Conservation (phyloP, 2,888 invertebrate species). For the Agapostemon virescens region DNA sequence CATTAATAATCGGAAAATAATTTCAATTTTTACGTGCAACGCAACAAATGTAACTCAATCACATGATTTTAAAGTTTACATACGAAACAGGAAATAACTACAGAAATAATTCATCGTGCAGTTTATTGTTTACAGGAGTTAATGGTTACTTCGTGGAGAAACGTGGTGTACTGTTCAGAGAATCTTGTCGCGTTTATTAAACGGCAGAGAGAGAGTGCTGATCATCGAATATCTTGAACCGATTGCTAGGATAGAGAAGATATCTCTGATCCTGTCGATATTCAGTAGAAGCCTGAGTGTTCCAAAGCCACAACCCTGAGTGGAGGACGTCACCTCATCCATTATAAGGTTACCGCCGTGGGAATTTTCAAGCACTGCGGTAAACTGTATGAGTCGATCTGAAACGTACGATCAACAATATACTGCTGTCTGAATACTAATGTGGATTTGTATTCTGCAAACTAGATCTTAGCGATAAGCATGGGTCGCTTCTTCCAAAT, state of each 20-base stretch:
- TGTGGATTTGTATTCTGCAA: conserved; percentile 14
- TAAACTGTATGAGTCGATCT: conserved; percentile 28
- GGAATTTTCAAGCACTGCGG: conserved; percentile 49
- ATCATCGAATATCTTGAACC: not conserved
- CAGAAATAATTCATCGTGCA: not conserved
- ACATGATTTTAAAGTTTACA: not conserved
- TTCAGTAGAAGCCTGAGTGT: conserved; percentile 21
- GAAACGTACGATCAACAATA: conserved; percentile 40
- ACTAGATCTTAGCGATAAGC: conserved; percentile 21
- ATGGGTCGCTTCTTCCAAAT: not conserved
- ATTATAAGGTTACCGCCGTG: conserved; percentile 34
- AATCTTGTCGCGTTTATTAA: not conserved
- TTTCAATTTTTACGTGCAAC: too few relatives aligned
- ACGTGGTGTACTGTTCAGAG: not conserved
- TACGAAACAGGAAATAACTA: not conserved
- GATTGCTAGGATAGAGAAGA: not conserved
- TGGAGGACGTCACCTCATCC: conserved; percentile 30
- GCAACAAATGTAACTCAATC: too few relatives aligned
- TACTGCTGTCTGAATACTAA: conserved; percentile 44
- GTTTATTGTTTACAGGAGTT: not conserved
- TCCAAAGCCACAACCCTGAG: conserved; percentile 27
- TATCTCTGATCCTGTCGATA: conserved; percentile 26
- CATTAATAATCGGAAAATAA: too few relatives aligned
- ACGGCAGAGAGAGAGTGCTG: not conserved
- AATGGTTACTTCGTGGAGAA: not conserved